These are phyloP conservation scores for Galbula dea DNA, from an alignment of 2,113 vertebrate species.

Conservation along the genomic window DNA sequence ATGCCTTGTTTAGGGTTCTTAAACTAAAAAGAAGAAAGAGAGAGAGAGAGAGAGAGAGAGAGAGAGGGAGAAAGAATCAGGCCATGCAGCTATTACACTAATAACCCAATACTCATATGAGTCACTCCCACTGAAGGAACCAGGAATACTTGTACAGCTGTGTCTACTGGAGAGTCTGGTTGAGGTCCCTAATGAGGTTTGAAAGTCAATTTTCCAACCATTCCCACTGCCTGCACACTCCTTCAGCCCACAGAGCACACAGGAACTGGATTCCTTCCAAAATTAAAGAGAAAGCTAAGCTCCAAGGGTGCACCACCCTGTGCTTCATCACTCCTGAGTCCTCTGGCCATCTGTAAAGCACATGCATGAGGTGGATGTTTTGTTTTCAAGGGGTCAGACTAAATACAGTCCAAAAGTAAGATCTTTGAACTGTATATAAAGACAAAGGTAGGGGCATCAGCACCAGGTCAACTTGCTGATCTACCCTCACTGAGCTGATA, in stretches of 20 bases:
- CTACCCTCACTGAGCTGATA: neutral
- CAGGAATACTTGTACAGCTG: neutral
- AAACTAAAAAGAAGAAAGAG: too few relatives aligned
- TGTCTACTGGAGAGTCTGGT: neutral
- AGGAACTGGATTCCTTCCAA: fast-evolving
- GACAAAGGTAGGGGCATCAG: neutral
- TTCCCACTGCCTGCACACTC: neutral
- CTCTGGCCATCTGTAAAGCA: neutral
- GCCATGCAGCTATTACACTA: neutral
- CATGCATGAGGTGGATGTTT: neutral
- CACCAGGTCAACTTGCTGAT: neutral
- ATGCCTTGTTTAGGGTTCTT: neutral
- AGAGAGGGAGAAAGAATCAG: neutral
- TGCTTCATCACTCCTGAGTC: neutral
- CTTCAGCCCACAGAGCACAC: neutral
- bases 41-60: neutral
- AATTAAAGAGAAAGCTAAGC: neutral
- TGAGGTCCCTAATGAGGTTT: neutral
- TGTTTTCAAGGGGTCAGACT: neutral
- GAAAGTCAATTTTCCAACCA: neutral
- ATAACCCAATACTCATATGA: neutral
- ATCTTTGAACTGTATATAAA: neutral
- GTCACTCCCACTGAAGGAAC: neutral
- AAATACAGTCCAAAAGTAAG: neutral
- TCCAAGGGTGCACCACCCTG: neutral